Evolutionary conservation across 2,888 invertebrate genomes (phyloP).

Genomic region (Epinotia ramella): DNA sequence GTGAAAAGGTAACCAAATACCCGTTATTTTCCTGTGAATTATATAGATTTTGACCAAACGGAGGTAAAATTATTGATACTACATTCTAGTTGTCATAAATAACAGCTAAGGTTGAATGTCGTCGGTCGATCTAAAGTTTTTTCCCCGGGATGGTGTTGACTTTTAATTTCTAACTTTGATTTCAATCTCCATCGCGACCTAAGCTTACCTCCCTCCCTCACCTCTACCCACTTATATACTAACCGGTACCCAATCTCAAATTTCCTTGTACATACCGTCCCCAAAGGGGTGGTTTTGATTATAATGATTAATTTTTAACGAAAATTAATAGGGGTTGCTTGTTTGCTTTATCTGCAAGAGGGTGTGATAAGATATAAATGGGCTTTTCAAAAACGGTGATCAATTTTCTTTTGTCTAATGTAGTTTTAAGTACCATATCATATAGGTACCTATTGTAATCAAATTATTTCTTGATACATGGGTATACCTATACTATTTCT

Average conservation of each 20-base stretch:
- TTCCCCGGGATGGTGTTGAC: background rate
- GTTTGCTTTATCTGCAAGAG: conserved; percentile 37
- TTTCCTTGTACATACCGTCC: conserved; percentile 15
- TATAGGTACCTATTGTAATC: no score
- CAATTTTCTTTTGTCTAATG: conserved; percentile 15
- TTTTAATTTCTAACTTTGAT: background rate
- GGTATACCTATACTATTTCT: no score
- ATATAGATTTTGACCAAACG: no score
- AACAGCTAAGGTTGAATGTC: background rate
- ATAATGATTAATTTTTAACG: conserved; percentile 47
- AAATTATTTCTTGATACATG: no score
- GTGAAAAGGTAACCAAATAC: no score
- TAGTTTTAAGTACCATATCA: background rate
- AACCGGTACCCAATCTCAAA: conserved; percentile 4
- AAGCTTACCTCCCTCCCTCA: background rate
- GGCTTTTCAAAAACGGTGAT: conserved; percentile 28
- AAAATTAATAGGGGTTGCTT: conserved; percentile 42
- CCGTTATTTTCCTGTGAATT: no score
- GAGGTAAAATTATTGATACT: no score
- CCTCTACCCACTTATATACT: conserved; percentile 7
- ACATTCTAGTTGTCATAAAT: background rate
- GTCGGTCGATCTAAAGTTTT: background rate
- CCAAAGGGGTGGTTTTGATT: conserved; percentile 45
- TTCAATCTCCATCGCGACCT: background rate
- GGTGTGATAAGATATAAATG: conserved; percentile 38